Evolutionary conservation across 2,888 invertebrate species (phyloP), one percentile per base, ranked within the genome.

Genomic region (Phaedon cochleariae): DNA sequence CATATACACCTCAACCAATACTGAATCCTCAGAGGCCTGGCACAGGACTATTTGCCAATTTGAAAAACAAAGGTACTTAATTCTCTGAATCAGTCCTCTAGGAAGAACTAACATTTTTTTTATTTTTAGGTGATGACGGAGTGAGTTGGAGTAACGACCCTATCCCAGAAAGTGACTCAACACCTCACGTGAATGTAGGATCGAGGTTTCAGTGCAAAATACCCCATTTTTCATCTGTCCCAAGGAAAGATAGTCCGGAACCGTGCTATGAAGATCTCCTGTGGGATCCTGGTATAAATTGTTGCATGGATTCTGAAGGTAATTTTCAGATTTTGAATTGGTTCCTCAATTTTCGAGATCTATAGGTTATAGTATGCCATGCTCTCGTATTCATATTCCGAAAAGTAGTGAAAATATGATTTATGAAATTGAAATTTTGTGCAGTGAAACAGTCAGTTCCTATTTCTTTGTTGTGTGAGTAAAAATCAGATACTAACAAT

Each of bases 1-100:
- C 89, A 66, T 98, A 94, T 83, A 98, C 97, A 0, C 97, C 98
- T 12, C 93, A 95, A 26, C 98, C 98, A 0, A 94, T 98, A 79
- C 85, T 98, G 60, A 95, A 96, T 79, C 98, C 98, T 0, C 92
- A 95, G 65, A 88, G 98, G 69, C 90, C 91, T 71, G 96, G 96
- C 0, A 88, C 93, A 0, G 98, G 98, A 0, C 86, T 98, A 2
- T 96, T 92, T 79, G 81, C 85, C 7, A 80, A 77, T 72, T 69
- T 80, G 61, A 81, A 79, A 66, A 65, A 62, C 12, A 80, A 76
- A 70, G 62, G 68, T 69, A 46, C n/a, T n/a, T n/a, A 62, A 64
- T 59, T 26, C 17, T 57, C 37, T 51, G 41, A n/a, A n/a, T n/a
- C n/a, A n/a, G n/a, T n/a, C n/a, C n/a, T n/a, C n/a, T n/a, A n/a